These are phyloP conservation scores for Lipotes vexillifer DNA, from an alignment of 2,113 vertebrate genomes.

Conservation along the genomic window DNA sequence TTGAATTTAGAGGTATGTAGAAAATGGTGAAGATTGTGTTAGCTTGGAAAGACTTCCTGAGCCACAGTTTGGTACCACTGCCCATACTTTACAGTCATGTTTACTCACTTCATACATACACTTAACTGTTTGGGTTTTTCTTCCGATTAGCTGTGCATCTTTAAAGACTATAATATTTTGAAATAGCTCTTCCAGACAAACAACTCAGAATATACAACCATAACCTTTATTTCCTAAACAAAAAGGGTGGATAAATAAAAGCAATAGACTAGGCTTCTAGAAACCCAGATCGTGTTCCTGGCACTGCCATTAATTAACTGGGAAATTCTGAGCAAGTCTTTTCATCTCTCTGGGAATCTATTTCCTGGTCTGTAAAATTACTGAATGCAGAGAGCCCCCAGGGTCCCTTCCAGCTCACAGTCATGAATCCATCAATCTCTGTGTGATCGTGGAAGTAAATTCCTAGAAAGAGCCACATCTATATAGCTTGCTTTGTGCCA, in stretches of 20 bases:
- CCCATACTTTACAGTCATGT: neutral
- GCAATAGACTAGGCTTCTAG: neutral
- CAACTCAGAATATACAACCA: neutral
- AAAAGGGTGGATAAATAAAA: constrained; percentile 26
- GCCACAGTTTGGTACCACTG: neutral
- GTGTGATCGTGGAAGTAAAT: constrained; percentile 27
- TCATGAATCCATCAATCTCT: constrained; percentile 38
- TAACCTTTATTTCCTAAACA: constrained; percentile 25
- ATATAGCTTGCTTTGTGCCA: neutral
- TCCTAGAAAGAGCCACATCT: constrained; percentile 24
- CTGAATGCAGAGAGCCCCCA: constrained; percentile 25
- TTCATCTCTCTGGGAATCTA: constrained; percentile 55
- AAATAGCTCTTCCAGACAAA: constrained; percentile 29
- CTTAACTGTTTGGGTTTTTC: neutral
- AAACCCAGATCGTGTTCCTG: neutral
- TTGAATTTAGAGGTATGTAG: neutral
- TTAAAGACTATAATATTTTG: neutral
- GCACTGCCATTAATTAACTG: constrained; percentile 38
- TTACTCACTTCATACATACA: neutral
- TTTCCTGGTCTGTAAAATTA: constrained; percentile 54
- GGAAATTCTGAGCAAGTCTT: constrained; percentile 45
- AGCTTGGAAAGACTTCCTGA: neutral
- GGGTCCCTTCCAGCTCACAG: constrained; percentile 27
- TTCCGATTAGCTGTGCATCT: neutral
- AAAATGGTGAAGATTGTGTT: neutral